Conservation (phyloP, 2,797 vertebrate species). For the Masticophis lateralis region DNA sequence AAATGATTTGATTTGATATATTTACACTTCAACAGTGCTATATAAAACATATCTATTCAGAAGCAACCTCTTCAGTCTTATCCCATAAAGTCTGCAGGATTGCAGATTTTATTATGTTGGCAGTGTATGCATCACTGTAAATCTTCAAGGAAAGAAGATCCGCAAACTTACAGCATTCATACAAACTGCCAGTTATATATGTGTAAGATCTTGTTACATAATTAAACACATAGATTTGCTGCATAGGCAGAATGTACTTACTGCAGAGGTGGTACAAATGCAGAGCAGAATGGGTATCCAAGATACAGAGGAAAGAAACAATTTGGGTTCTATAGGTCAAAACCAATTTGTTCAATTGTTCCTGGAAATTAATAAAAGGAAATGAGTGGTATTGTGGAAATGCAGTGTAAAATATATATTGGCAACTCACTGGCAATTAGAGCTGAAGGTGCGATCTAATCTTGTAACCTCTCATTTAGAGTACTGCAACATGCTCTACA, state of each 20-base stretch:
- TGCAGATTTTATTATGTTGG: not conserved
- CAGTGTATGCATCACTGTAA: not conserved
- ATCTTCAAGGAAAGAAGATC: not conserved
- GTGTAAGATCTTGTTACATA: not conserved
- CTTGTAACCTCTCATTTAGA: not conserved
- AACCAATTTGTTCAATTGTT: not conserved
- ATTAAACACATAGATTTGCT: not conserved
- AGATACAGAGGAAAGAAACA: not conserved
- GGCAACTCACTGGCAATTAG: not conserved
- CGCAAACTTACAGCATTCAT: not conserved
- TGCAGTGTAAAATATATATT: not conserved
- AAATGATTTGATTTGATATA: not conserved
- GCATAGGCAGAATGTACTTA: not conserved
- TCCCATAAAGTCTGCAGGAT: not conserved
- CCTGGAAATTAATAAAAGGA: not conserved
- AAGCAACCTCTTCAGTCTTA: not conserved
- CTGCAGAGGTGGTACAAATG: not conserved
- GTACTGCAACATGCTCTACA: not conserved
- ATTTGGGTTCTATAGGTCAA: not conserved
- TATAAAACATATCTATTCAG: not conserved
- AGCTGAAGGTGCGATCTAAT: not conserved
- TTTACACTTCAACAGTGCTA: not conserved
- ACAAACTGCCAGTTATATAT: not conserved
- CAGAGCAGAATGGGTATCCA: not conserved
- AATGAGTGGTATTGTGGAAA: not conserved